Conservation (phyloP, 2,888 invertebrate genomes). For the Gryllus longicercus region DNA sequence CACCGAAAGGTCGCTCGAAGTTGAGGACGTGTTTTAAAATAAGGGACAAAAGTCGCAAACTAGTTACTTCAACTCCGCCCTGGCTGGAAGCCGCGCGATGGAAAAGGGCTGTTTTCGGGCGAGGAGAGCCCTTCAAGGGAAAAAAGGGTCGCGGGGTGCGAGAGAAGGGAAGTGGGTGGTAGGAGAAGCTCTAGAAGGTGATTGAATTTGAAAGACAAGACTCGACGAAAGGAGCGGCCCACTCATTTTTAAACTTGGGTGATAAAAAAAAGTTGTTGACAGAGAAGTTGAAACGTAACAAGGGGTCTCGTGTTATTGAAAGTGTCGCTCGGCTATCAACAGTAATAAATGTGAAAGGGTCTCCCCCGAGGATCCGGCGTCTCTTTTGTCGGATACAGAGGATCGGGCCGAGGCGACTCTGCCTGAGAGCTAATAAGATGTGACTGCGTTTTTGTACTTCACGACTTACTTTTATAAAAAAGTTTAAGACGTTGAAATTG, state of each 20-base stretch:
- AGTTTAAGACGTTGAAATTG: no score
- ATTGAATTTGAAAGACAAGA: constrained; percentile 2
- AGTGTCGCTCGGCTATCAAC: background rate
- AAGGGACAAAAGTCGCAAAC: constrained; percentile 17
- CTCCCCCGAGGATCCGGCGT: no score
- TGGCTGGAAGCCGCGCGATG: background rate
- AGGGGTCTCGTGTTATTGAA: background rate
- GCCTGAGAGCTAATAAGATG: no score
- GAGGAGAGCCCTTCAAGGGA: background rate
- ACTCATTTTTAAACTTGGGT: constrained; percentile 17
- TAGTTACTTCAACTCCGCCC: constrained; percentile 9
- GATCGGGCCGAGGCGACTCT: no score
- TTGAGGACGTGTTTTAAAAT: constrained; percentile 17
- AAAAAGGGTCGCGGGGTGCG: background rate
- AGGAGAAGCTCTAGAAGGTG: background rate
- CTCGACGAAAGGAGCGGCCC: background rate
- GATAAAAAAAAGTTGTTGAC: constrained; percentile 17
- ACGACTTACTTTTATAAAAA: no score
- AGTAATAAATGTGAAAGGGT: background rate
- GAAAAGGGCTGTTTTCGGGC: background rate
- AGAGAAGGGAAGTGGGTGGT: no score
- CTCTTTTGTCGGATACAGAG: no score
- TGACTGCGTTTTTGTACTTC: no score
- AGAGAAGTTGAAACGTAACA: background rate
- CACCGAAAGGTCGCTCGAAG: background rate